Conservation (phyloP, 2,888 invertebrate genomes). For the Trachelus tabidus region DNA sequence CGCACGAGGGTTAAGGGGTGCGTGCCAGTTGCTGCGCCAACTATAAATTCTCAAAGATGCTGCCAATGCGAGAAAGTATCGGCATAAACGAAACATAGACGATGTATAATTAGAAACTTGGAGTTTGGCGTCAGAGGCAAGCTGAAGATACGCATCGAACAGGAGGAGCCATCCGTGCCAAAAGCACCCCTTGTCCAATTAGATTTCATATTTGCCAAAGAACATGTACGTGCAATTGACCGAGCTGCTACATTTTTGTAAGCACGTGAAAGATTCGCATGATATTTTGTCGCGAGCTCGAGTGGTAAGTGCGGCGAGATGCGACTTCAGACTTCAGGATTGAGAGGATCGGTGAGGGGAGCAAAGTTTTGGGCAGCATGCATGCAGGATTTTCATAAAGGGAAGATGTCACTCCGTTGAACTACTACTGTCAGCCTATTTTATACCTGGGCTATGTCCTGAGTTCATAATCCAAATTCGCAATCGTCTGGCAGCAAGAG, state of each 20-base stretch:
- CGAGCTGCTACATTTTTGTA: too few relatives aligned
- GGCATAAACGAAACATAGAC: conserved; percentile 55
- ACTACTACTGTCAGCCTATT: background rate
- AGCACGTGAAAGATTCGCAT: too few relatives aligned
- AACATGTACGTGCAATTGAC: too few relatives aligned
- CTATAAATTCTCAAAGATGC: conserved; percentile 19
- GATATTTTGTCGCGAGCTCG: too few relatives aligned
- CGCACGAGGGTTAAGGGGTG: too few relatives aligned
- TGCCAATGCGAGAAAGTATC: conserved; percentile 60
- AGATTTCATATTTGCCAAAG: conserved; percentile 29
- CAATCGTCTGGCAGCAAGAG: background rate
- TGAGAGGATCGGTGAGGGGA: too few relatives aligned
- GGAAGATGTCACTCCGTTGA: too few relatives aligned
- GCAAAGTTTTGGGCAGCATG: too few relatives aligned
- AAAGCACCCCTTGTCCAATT: conserved; percentile 50
- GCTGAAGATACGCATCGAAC: conserved; percentile 19
- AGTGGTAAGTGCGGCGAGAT: too few relatives aligned
- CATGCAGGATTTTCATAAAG: too few relatives aligned
- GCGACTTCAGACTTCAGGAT: too few relatives aligned
- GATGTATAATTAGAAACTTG: conserved; percentile 59
- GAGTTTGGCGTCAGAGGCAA: conserved; percentile 36
- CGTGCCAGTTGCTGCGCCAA: background rate
- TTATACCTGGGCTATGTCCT: background rate
- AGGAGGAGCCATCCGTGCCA: conserved; percentile 12
- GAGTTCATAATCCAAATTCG: background rate